These are phyloP conservation scores for Linurgus olivaceus DNA, from an alignment of 2,797 vertebrate species.

Conservation along the genomic window DNA sequence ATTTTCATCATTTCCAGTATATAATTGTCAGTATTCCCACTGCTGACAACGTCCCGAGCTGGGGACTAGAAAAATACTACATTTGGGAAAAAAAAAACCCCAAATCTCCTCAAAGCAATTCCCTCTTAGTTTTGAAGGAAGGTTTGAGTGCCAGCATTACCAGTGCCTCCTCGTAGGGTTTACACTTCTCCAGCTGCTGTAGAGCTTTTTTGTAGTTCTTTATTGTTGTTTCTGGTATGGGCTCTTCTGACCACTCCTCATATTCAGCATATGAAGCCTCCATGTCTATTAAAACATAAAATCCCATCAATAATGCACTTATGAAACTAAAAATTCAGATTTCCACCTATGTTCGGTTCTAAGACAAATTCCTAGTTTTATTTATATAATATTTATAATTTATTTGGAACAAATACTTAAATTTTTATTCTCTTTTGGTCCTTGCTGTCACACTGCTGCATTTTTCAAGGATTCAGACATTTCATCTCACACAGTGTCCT, in stretches of 20 bases:
- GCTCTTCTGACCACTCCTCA: conserved; percentile 92
- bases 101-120: not conserved
- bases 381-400: not conserved
- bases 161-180: conserved; percentile 88
- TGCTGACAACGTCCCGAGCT: not conserved
- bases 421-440: not conserved
- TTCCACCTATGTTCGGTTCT: not conserved
- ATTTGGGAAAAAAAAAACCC: fast-evolving
- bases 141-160: conserved; percentile 66
- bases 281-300: conserved; percentile 82
- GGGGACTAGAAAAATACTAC: not conserved
- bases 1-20: not conserved
- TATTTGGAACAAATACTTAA: not conserved
- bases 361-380: not conserved
- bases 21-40: not conserved
- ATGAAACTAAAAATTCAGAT: not conserved
- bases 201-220: conserved; percentile 87
- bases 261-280: conserved; percentile 90
- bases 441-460: not conserved
- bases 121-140: not conserved
- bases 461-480: not conserved
- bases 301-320: not conserved
- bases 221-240: conserved; percentile 76
- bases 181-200: conserved; percentile 85
- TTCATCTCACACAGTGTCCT: fast-evolving